These are phyloP conservation scores for Zapornia atra DNA, from an alignment of 2,113 vertebrate species.

Conservation along the genomic window DNA sequence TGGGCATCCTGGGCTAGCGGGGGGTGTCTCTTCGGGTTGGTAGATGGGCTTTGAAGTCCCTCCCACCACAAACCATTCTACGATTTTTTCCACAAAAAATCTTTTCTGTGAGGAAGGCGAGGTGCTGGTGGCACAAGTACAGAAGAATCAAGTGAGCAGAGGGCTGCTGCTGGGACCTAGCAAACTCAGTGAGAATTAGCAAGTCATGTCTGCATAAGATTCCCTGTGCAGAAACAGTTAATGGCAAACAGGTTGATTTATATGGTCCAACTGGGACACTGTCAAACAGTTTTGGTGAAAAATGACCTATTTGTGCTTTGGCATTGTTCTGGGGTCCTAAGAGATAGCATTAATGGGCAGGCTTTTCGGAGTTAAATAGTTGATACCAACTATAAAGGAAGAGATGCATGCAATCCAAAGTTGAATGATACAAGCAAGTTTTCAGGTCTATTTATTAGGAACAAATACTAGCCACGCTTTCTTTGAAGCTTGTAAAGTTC, in stretches of 20 bases:
- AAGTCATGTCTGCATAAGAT: not conserved
- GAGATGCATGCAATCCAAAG: not conserved
- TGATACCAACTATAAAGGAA: not conserved
- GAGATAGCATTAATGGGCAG: too few species aligned
- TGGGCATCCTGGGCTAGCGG: too few species aligned
- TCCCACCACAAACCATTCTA: too few species aligned
- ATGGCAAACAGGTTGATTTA: not conserved
- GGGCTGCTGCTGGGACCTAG: not conserved
- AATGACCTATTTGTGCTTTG: not conserved
- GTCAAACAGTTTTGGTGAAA: not conserved
- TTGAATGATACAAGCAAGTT: not conserved
- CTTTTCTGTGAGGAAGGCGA: not conserved
- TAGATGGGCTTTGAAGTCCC: too few species aligned
- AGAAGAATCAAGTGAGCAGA: not conserved
- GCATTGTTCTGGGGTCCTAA: not conserved
- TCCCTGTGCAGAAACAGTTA: not conserved
- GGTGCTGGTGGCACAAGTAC: not conserved
- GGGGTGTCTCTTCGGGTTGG: too few species aligned
- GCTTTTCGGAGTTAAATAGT: not conserved
- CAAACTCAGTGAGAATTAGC: not conserved
- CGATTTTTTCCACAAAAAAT: not conserved
- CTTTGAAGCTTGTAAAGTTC: not conserved
- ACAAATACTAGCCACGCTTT: not conserved
- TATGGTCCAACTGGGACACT: fast-evolving
- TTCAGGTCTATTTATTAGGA: not conserved